These are phyloP conservation scores for Ornithoptera priamus DNA, from an alignment of 2,888 invertebrate species.

Conservation along the genomic window DNA sequence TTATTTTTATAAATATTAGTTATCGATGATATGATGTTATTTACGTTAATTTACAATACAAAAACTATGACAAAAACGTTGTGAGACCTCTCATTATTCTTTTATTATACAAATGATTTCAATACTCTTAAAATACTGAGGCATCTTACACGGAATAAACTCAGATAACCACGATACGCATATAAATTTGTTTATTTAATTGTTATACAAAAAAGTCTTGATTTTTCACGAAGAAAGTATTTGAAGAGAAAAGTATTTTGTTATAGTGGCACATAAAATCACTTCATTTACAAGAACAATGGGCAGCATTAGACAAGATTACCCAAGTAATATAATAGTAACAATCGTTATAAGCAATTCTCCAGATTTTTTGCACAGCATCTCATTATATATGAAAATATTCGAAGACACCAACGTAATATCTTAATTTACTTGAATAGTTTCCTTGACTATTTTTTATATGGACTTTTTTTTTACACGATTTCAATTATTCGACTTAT, in stretches of 20 bases:
- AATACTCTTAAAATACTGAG: not conserved
- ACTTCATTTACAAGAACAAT: not conserved
- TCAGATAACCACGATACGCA: constrained; percentile 3
- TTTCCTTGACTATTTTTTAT: no score
- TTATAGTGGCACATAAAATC: not conserved
- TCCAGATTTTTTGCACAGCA: not conserved
- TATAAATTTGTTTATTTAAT: constrained; percentile 10
- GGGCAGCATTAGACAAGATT: not conserved
- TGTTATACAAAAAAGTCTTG: constrained; percentile 22
- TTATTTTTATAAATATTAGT: no score
- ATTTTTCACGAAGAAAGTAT: not conserved
- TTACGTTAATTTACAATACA: not conserved
- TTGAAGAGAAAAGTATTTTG: not conserved
- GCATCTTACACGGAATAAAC: not conserved
- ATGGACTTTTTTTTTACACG: no score
- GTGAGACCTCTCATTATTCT: not conserved
- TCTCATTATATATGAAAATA: not conserved
- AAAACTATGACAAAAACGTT: not conserved
- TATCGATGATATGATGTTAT: no score
- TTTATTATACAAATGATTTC: not conserved
- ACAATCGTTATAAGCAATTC: not conserved
- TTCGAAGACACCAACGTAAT: not conserved
- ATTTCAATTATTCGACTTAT: no score
- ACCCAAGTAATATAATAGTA: not conserved
- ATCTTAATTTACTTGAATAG: no score